Conservation (phyloP, 2,113 vertebrate species). For the Porphyrio hochstetteri region DNA sequence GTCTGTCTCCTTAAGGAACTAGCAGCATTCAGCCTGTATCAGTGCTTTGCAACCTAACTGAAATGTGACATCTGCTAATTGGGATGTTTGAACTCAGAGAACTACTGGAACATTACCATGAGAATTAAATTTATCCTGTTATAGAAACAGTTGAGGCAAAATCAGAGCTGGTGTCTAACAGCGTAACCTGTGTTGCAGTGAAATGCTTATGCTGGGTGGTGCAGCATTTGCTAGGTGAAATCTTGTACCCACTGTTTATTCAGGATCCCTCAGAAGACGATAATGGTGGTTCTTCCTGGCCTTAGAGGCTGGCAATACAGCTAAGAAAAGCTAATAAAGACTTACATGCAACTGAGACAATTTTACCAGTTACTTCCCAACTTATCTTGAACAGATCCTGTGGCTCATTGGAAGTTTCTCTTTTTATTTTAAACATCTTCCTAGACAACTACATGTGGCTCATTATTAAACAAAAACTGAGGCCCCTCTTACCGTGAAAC, state of each 20-base stretch:
- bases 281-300: not conserved
- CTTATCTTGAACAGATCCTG: not conserved
- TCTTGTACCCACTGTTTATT: not conserved
- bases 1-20: not conserved
- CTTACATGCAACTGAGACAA: not conserved
- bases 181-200: not conserved
- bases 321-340: not conserved
- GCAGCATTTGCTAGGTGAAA: not conserved
- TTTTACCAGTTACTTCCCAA: not conserved
- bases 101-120: not conserved
- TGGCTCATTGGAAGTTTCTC: not conserved
- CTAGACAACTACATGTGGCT: fast-evolving
- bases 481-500: constrained; percentile 86
- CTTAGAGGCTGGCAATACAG: not conserved
- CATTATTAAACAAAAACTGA: not conserved
- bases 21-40: not conserved
- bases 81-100: not conserved
- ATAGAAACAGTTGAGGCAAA: not conserved
- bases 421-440: not conserved
- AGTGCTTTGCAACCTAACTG: not conserved
- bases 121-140: not conserved
- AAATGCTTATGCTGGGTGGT: not conserved
- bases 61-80: not conserved
- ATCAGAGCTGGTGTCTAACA: not conserved
- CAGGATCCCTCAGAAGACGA: not conserved